phyloP scores from a whole-genome alignment of 2,888 invertebrate genomes.

The Odontomyia ornata region DNA sequence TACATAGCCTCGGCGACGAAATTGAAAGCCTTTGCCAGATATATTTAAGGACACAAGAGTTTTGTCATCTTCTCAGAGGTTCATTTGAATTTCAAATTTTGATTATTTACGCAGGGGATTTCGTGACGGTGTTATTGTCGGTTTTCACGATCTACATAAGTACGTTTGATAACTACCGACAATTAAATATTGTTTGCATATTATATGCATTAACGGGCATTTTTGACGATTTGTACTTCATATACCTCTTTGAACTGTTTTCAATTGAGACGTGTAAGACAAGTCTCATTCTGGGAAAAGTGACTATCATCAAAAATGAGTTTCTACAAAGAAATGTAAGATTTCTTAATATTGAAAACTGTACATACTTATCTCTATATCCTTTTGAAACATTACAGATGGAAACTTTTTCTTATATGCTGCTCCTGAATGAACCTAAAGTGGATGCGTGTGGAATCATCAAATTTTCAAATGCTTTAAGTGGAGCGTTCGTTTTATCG shows the following conservation, averaged over 20 bases:
- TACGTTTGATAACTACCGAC: not conserved
- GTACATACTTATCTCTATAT: not conserved
- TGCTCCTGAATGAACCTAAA: slow-evolving; percentile 10
- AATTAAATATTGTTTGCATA: not conserved
- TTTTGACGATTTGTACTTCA: not conserved
- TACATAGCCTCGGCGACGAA: not conserved
- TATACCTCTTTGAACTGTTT: not conserved
- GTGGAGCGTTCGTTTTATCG: not conserved
- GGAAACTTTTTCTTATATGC: not conserved
- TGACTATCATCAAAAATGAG: not conserved
- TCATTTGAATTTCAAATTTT: not conserved
- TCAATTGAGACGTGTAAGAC: not conserved
- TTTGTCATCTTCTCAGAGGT: not conserved
- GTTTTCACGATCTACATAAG: not conserved
- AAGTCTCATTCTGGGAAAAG: not conserved
- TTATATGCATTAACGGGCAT: not conserved
- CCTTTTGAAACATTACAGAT: not conserved
- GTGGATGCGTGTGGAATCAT: not conserved
- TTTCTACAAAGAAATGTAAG: not conserved
- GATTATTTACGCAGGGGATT: not conserved
- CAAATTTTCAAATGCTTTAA: not conserved
- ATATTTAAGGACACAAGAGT: not conserved
- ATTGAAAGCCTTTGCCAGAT: not conserved
- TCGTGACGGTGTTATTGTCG: not conserved
- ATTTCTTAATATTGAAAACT: not conserved